Percentiles rank a stretch among this genome's conserved stretches.
Evolutionary conservation across 2,888 invertebrate genomes (phyloP).

Genomic region (Lepidonotus clava): DNA sequence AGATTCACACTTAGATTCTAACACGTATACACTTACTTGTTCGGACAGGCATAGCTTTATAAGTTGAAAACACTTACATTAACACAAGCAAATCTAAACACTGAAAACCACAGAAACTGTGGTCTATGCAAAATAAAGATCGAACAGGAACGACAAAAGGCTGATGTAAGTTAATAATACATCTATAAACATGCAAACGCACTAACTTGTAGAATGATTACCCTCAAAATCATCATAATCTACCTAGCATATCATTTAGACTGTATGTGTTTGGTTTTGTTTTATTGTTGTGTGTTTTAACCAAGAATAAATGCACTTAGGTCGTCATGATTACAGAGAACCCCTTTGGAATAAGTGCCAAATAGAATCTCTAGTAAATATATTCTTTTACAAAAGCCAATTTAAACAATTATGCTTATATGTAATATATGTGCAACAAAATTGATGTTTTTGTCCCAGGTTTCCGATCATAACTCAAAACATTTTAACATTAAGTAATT

Average conservation of each 20-base stretch:
- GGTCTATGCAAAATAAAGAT: conserved; percentile 24
- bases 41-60: conserved; percentile 47
- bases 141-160: conserved; percentile 11
- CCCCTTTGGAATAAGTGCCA: no score
- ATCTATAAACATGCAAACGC: not conserved
- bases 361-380: no score
- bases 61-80: conserved; percentile 40
- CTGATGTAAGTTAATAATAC: not conserved
- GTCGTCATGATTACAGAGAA: no score
- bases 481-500: not conserved
- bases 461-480: not conserved
- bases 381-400: no score
- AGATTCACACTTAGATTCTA: conserved; percentile 17
- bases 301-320: no score
- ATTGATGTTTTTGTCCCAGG: no score
- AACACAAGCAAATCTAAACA: conserved; percentile 39
- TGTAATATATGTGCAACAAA: no score
- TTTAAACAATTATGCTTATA: no score
- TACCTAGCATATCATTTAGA: not conserved
- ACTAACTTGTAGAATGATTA: no score
- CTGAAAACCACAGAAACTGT: conserved; percentile 18
- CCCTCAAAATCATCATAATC: no score
- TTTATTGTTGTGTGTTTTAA: no score
- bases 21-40: conserved; percentile 48
- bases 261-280: not conserved